Conservation (phyloP, 2,888 invertebrate genomes). For the Exocentrus adspersus region DNA sequence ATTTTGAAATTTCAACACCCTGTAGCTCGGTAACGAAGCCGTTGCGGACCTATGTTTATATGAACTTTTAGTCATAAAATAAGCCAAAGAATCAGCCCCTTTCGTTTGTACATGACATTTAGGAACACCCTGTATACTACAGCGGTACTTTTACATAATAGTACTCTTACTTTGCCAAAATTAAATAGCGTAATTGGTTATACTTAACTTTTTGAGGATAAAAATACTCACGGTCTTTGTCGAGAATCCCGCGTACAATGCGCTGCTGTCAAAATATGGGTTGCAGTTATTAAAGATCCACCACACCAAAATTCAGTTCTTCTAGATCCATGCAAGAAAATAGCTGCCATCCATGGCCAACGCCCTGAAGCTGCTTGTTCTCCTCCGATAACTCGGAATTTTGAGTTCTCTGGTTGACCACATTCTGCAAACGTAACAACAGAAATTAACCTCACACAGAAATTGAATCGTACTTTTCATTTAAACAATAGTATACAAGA, state of each 20-base stretch:
- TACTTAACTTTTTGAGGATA: background rate
- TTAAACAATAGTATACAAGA: too few relatives aligned
- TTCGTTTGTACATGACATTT: too few relatives aligned
- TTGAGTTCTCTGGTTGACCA: constrained; percentile 83
- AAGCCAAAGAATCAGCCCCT: too few relatives aligned
- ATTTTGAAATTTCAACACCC: too few relatives aligned
- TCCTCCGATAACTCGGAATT: constrained; percentile 92
- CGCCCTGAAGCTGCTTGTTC: constrained; percentile 84
- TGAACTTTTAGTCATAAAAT: too few relatives aligned
- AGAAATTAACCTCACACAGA: too few relatives aligned
- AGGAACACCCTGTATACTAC: too few relatives aligned
- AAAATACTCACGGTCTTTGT: constrained; percentile 81
- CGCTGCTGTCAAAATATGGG: constrained; percentile 88
- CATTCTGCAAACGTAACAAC: constrained; percentile 78
- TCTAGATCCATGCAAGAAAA: constrained; percentile 86
- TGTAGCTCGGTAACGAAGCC: too few relatives aligned
- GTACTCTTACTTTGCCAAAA: too few relatives aligned
- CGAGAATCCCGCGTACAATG: constrained; percentile 92
- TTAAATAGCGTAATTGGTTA: background rate
- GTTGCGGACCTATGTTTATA: too few relatives aligned
- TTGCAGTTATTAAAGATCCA: constrained; percentile 83
- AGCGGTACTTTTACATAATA: too few relatives aligned
- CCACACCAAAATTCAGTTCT: constrained; percentile 95
- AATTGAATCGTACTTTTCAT: too few relatives aligned
- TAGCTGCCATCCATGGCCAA: constrained; percentile 98